Evolutionary conservation across 2,797 vertebrate genomes (phyloP).

Genomic region (Lepus townsendii): DNA sequence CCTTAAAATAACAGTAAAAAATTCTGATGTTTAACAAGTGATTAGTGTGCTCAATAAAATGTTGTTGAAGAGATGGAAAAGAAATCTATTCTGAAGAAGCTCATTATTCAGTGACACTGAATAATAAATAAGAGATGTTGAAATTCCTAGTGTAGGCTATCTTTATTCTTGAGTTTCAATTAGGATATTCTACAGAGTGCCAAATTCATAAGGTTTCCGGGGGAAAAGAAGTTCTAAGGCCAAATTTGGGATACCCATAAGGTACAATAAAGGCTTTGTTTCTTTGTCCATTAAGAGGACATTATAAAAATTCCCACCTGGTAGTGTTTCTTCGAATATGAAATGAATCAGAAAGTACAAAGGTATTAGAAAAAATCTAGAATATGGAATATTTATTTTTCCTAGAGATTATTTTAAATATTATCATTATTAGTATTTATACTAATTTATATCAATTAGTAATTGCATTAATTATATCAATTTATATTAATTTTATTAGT

Average conservation of each 20-base stretch:
- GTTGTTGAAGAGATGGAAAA: not conserved
- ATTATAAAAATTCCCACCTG: not conserved
- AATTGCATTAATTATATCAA: no score
- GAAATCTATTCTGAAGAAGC: not conserved
- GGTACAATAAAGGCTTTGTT: not conserved
- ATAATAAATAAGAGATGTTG: constrained; percentile 7
- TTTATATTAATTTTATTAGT: no score
- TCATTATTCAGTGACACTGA: not conserved
- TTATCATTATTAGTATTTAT: no score
- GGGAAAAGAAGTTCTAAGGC: not conserved
- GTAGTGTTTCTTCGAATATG: not conserved
- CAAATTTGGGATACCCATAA: not conserved
- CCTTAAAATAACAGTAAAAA: not conserved
- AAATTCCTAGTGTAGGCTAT: not conserved
- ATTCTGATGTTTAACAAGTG: not conserved
- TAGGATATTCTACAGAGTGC: not conserved
- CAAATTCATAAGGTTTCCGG: not conserved
- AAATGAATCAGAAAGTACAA: not conserved
- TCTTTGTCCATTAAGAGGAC: not conserved
- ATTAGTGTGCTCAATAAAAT: not conserved
- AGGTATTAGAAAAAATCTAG: not conserved
- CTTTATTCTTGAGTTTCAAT: not conserved
- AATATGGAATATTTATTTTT: not conserved
- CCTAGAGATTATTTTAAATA: not conserved
- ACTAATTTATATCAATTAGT: no score